Evolutionary conservation across 1,140 invertebrate species (phyloP), one percentile per base, ranked within the genome.

Genomic region (Aphaenogaster rudis): DNA sequence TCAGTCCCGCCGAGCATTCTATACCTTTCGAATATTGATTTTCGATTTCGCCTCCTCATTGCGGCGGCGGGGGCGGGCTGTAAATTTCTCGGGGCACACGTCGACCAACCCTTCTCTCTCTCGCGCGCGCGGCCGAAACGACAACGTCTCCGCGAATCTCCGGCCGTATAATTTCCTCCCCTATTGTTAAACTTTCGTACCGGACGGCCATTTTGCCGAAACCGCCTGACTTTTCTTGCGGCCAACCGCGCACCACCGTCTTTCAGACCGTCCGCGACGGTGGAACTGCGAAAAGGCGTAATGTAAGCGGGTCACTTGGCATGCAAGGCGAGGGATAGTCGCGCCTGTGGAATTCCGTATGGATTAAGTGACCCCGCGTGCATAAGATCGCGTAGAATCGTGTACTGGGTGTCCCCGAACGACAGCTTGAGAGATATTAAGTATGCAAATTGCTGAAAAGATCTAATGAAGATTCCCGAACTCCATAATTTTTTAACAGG

Each of bases 331-430:
- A 88, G 87, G 42, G 74, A 85, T 89, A 64, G 84, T 88, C 88
- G 86, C 84, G 80, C 66, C 88, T 7, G 67, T 86, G 87, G 90
- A 93, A 92, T 91, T 90, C 86, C 80, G 87, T 91, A 92, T 91
- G 90, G 91, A 93, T 92, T 91, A 92, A 93, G 86, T 90, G 87
- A 91, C 88, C 63, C 66, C 28, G 66, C 57, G 84, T 69, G 84
- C 87, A 66, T 85, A 90, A 91, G 79, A 80, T 61, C 8, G 66
- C 59, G 63, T 57, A 54, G 59, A 57, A 86, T 86, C 74, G 88
- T 50, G 72, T 71, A 80, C 66, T 71, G 64, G 80, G 36, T 80
- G 52, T 59, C 42, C 6, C 17, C n/a, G 17, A 61, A 36, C 42
- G 52, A 57, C 21, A 57, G 21, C 28, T 81, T 45, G 78, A 42